phyloP scores from a whole-genome alignment of 2,797 vertebrate species.

The Lycodopsis pacificus region DNA sequence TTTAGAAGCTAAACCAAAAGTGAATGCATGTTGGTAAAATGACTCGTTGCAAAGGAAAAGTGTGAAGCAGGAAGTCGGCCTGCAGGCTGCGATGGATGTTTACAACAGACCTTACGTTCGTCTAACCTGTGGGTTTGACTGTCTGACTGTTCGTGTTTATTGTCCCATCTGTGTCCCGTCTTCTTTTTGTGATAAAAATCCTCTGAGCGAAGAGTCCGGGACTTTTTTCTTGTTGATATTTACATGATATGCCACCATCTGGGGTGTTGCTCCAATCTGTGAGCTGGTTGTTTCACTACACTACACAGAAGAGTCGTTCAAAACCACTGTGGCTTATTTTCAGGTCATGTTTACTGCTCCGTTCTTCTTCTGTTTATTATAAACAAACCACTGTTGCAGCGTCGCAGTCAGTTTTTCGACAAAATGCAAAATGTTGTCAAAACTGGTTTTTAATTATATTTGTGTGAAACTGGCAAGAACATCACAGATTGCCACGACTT shows the following conservation, averaged over 20 bases:
- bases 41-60: not conserved
- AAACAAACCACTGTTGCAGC: constrained; percentile 2
- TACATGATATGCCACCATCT: not conserved
- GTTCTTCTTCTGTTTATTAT: constrained; percentile 10
- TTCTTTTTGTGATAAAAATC: not conserved
- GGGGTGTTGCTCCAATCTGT: constrained; percentile 2
- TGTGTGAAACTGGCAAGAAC: not conserved
- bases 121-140: not conserved
- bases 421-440: not conserved
- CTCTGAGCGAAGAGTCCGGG: not conserved
- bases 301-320: not conserved
- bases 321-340: not conserved
- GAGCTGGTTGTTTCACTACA: not conserved
- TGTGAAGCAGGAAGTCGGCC: not conserved
- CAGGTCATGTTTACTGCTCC: constrained; percentile 11
- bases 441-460: not conserved
- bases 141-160: not conserved
- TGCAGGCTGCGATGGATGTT: not conserved
- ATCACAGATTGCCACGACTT: not conserved
- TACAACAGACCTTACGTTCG: not conserved
- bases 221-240: constrained; percentile 2
- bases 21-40: not conserved
- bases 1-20: not conserved
- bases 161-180: not conserved
- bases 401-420: not conserved